These are phyloP conservation scores for Mystacides longicornis DNA, from an alignment of 2,888 invertebrate species.

Conservation along the genomic window DNA sequence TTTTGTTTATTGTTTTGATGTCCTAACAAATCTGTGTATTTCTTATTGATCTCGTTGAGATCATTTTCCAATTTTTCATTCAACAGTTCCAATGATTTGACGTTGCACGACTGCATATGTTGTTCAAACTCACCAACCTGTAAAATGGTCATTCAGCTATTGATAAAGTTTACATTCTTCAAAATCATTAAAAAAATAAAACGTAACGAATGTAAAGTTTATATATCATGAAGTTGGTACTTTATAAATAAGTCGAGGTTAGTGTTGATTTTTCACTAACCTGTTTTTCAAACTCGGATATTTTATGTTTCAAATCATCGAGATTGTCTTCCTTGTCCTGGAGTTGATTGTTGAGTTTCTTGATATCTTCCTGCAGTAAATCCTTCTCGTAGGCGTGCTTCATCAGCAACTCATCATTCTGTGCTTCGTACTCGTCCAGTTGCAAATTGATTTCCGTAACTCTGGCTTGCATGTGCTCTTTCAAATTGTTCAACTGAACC, in stretches of 20 bases:
- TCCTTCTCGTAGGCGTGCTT: background rate
- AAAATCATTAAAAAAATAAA: background rate
- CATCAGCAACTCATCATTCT: background rate
- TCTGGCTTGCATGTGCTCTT: background rate
- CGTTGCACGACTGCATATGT: slow-evolving; percentile 43
- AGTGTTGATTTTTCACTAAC: too few species aligned
- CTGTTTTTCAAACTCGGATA: background rate
- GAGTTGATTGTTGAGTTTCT: background rate
- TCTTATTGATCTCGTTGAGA: slow-evolving; percentile 45
- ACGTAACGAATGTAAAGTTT: too few species aligned
- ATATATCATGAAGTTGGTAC: too few species aligned
- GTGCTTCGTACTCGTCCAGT: background rate
- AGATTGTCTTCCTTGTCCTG: background rate
- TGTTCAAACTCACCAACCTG: slow-evolving; percentile 22
- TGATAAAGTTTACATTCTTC: slow-evolving; percentile 12
- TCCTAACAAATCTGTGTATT: slow-evolving; percentile 53
- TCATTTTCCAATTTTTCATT: slow-evolving; percentile 36
- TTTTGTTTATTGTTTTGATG: slow-evolving; percentile 60
- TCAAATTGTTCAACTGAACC: background rate
- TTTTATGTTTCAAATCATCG: background rate
- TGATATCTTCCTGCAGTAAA: background rate
- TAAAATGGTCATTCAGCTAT: too few species aligned
- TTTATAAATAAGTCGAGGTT: too few species aligned
- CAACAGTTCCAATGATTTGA: background rate
- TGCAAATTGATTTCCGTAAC: background rate